phyloP scores from a whole-genome alignment of 2,797 vertebrate genomes.

The Pangasius sanitwongsei region DNA sequence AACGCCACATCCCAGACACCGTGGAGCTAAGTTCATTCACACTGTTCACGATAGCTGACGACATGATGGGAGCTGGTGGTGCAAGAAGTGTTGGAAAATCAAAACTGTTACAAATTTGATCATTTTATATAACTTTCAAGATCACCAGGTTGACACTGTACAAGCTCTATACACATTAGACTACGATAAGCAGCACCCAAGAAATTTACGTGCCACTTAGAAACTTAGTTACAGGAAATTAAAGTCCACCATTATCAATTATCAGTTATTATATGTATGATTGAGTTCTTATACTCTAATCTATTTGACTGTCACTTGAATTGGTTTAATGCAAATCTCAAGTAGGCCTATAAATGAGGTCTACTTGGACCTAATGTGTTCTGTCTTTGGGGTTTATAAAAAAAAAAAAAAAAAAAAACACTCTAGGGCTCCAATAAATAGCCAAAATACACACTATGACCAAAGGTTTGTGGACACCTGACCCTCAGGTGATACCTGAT shows the following conservation, averaged over 20 bases:
- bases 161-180: too few species aligned
- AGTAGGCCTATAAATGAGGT: too few species aligned
- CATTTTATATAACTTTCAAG: not conserved
- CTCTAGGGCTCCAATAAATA: not conserved
- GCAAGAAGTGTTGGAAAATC: not conserved
- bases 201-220: too few species aligned
- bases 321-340: not conserved
- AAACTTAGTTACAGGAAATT: not conserved
- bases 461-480: not conserved
- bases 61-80: slow-evolving; percentile 42
- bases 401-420: not conserved
- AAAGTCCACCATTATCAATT: not conserved
- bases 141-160: not conserved
- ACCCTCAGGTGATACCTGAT: not conserved
- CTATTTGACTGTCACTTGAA: not conserved
- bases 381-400: not conserved
- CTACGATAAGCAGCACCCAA: not conserved
- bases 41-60: slow-evolving; percentile 72
- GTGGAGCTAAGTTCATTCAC: slow-evolving; percentile 64
- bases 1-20: slow-evolving; percentile 75
- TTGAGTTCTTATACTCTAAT: not conserved
- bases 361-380: not conserved
- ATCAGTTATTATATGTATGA: not conserved
- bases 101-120: not conserved
- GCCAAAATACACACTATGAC: not conserved